Evolutionary conservation across 2,888 invertebrate genomes (phyloP), one percentile per base, ranked within the genome.

Genomic region (Pandemis cinnamomeana): DNA sequence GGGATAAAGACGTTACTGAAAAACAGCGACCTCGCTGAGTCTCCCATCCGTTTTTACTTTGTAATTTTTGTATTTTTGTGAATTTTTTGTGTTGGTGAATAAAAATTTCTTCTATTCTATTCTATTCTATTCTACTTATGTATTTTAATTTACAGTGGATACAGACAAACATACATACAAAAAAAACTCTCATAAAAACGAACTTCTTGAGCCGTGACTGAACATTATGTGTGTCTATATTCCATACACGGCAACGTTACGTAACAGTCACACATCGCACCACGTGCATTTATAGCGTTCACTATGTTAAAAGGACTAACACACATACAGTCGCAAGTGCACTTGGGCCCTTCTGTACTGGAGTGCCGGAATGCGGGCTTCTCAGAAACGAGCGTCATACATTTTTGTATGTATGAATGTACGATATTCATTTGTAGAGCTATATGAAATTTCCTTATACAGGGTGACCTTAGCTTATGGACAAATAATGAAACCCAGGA

Each of bases 251-350:
- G 51, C 68, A 20, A 36, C 72, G 72, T 58, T 68, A 68, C 58
- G 41, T 63, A 72, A 72, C 68, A 72, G 51, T 72, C 72, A 72
- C 72, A 68, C 68, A 8, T 1, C 62, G 0, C n/a, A 68, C 63
- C 72, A 72, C 72, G 72, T 72, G 72, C 55, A 10, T 0, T 2
- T 0, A 36, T 36, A n/a, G 36, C 8, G 20, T 11, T 2, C n/a
- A 27, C 20, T 20, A 44, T 7, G 27, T 1, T 36, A 48, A 68
- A 68, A 72, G 13, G 63, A 48, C 62, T 41, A 63, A 72, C 55
- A 48, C 42, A 15, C 6, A 11, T n/a, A 11, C 46, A 2, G 10
- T 46, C 11, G 15, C 6, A 55, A 15, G 7, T 48, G 8, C 42
- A 46, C 46, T 41, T 72, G 58, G 0, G 62, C 13, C 72, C 13